Base-by-base conservation (phyloP, 1,140 invertebrate species). In the Marisa cornuarietis region DNA sequence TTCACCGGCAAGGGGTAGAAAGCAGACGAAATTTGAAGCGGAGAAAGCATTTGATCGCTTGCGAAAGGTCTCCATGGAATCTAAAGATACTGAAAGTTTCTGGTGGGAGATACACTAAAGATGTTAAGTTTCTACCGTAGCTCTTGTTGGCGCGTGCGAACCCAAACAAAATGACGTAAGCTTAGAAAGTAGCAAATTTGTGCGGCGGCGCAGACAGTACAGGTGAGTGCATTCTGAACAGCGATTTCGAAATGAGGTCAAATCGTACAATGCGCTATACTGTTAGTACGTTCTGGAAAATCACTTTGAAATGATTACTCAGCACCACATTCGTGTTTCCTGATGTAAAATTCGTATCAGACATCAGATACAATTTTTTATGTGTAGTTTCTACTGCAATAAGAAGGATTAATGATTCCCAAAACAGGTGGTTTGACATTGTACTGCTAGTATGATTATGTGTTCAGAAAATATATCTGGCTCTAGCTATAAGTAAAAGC, bases 161-260 rank as follows among this genome's bases (percentile, higher is more conserved):
- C 65, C 76, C 76, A 77, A 77, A 77, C 76, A 77, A 77, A 77
- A 77, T 77, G 76, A 77, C 76, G 76, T 77, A 77, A 77, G 76
- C 76, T 63, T 51, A 77, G 76, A 77, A 63, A 77, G 74, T 68
- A n/a, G 31, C 31, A 68, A 68, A 51, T 77, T 42, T 77, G 42
- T 77, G 63, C 26, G 22, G 20, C 54, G 52, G 22, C 49, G 54
- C 16, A 61, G 73, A 61, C 72, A 74, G 72, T 76, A 63, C 74
- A 76, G 74, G 54, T 58, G 54, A 58, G 54, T 58, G 54, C 54
- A 58, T 11, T 58, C 54, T 58, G 54, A 58, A 58, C 11, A 58
- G 54, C 54, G 54, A 58, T 58, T 58, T 58, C 54, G 3, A 58
- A 58, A 58, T 58, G 54, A 58, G 54, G 54, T 58, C 54, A 58